Evolutionary conservation across 1,140 invertebrate genomes (phyloP), one percentile per base, ranked within the genome.

Genomic region (Coelopa frigida): DNA sequence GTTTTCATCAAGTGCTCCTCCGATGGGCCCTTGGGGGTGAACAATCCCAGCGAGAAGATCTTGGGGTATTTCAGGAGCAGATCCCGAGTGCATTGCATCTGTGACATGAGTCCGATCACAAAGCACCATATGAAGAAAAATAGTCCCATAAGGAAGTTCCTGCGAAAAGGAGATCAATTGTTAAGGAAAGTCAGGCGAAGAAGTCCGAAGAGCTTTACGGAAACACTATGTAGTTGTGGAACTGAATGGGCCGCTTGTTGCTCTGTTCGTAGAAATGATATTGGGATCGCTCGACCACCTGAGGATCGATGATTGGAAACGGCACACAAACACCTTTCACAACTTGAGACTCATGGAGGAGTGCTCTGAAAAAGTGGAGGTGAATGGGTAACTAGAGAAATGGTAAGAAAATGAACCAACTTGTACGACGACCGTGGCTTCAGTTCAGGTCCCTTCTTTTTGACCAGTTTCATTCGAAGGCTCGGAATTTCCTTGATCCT

Each of bases 21-120:
- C 4, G 70, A 70, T 17, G 85, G 83, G 5, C 81, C 82, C 44
- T 81, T 74, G 35, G 75, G 76, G 20, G 76, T 79, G 20, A 83
- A 73, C 1, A 73, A 51, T 4, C 89, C 89, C 48, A 59, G 59
- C 2, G 84, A 82, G 56, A 90, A 87, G 8, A 89, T 63, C 47
- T 71, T 62, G 2, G 87, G 87, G 69, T 80, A 79, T 75, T 73
- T 78, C 14, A 85, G 55, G 3, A 89, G 61, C 12, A 87, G 61
- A 44, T 70, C 72, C 37, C 78, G 72, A 1, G 80, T 81, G 47
- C 71, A 77, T 14, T 73, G 57, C 50, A 78, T 82, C 48, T 78
- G 79, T 2, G 78, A 61, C 54, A 93, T 60, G 2, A 85, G 5
- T 4, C 61, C 63, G 49, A 92, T 78, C 1, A 89, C 46, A 1